phyloP scores from a whole-genome alignment of 2,888 invertebrate species.

The Antheraea assamensis region DNA sequence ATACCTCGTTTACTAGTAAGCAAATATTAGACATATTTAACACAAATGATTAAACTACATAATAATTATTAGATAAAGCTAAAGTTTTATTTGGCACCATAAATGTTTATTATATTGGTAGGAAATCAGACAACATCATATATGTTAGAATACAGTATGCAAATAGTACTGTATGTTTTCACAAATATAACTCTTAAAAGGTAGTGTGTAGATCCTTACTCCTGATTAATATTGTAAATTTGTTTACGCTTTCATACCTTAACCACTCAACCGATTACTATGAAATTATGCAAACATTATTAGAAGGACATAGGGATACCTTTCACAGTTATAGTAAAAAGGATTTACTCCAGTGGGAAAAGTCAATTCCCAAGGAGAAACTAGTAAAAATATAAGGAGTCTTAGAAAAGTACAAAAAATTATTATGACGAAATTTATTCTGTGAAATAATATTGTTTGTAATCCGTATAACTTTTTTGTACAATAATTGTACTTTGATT shows the following conservation, averaged over 20 bases:
- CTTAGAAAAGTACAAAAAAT: too few species aligned
- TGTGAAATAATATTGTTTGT: not conserved
- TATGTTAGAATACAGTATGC: not conserved
- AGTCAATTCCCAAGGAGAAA: too few species aligned
- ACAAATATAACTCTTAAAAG: not conserved
- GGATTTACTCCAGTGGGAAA: too few species aligned
- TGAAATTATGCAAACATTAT: not conserved
- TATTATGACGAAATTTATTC: not conserved
- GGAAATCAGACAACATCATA: not conserved
- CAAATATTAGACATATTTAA: conserved; percentile 13
- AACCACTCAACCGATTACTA: not conserved
- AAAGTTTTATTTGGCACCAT: not conserved
- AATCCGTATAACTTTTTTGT: not conserved
- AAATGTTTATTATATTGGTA: not conserved
- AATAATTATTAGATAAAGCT: not conserved
- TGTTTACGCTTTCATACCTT: not conserved
- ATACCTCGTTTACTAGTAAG: conserved; percentile 9
- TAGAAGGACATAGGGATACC: too few species aligned
- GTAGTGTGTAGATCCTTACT: not conserved
- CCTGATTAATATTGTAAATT: not conserved
- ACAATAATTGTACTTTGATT: not conserved
- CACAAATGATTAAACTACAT: conserved; percentile 14
- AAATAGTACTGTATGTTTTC: not conserved
- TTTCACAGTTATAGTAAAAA: too few species aligned
- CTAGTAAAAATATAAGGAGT: too few species aligned